A percentile compares a stretch with the other conserved stretches of the same genome.
Evolutionary conservation across 2,888 invertebrate species (phyloP).

Genomic region (Lampropteryx suffumata): DNA sequence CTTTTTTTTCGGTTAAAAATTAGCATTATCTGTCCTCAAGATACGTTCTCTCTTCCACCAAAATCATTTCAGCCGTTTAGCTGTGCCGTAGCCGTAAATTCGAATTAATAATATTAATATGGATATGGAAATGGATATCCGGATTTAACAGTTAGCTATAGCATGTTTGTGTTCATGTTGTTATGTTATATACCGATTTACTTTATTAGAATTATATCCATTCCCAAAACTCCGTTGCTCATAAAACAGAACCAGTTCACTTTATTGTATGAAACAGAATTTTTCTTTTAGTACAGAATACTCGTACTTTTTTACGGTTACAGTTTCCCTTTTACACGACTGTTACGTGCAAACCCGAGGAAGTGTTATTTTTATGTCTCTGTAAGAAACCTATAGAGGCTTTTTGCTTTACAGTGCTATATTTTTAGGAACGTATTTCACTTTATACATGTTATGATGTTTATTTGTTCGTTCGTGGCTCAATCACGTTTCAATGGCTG

Average conservation of each 20-base stretch:
- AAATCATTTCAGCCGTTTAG: too few relatives aligned
- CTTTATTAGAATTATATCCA: constrained; percentile 47
- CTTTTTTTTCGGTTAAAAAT: too few relatives aligned
- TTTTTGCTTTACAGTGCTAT: constrained; percentile 26
- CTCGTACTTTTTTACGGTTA: constrained; percentile 31
- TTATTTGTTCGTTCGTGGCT: too few relatives aligned
- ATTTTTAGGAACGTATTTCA: constrained; percentile 15
- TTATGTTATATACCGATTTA: constrained; percentile 38
- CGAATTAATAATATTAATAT: too few relatives aligned
- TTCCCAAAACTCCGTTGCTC: constrained; percentile 35
- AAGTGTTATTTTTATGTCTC: constrained; percentile 32
- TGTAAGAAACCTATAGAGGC: constrained; percentile 23
- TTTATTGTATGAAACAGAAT: constrained; percentile 30
- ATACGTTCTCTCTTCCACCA: too few relatives aligned
- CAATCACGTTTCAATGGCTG: too few relatives aligned
- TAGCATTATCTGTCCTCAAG: too few relatives aligned
- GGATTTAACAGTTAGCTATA: too few relatives aligned
- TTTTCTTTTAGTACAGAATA: constrained; percentile 30
- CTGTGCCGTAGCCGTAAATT: too few relatives aligned
- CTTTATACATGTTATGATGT: too few relatives aligned
- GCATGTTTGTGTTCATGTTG: too few relatives aligned
- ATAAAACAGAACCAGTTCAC: constrained; percentile 30
- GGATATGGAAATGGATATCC: too few relatives aligned
- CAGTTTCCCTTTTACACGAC: constrained; percentile 30
- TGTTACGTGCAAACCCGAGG: constrained; percentile 31